phyloP scores from a whole-genome alignment of 1,140 invertebrate species.

The Leptonema lineaticorne region DNA sequence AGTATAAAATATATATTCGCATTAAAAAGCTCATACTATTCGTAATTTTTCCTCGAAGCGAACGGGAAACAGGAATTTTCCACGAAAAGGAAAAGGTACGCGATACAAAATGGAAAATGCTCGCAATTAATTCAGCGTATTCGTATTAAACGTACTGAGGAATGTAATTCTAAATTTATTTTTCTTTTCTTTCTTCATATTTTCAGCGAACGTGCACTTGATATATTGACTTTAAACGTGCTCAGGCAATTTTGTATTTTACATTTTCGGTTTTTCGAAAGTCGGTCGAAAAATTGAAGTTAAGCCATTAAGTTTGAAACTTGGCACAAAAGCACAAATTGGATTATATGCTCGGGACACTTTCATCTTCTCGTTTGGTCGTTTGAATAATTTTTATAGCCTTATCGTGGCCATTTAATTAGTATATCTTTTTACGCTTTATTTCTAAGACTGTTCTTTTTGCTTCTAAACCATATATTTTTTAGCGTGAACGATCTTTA shows the following conservation, averaged over 20 bases:
- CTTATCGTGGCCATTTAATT: too few species aligned
- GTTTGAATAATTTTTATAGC: not conserved
- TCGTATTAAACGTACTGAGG: not conserved
- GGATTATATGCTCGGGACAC: not conserved
- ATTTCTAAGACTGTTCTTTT: too few species aligned
- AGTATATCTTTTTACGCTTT: too few species aligned
- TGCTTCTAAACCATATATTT: not conserved
- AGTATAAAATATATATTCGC: not conserved
- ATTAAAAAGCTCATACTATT: not conserved
- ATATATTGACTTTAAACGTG: too few species aligned
- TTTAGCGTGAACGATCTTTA: not conserved
- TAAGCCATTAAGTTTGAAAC: not conserved
- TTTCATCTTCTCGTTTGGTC: not conserved
- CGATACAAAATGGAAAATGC: not conserved
- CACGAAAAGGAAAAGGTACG: not conserved
- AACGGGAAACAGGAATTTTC: constrained; percentile 1
- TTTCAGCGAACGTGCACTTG: too few species aligned
- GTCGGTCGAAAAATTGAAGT: not conserved
- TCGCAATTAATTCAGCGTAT: constrained; percentile 6
- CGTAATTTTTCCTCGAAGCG: constrained; percentile 5
- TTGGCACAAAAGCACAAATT: not conserved
- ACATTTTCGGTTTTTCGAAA: not conserved
- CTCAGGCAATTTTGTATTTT: too few species aligned
- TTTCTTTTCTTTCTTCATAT: not conserved
- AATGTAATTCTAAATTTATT: not conserved